These are phyloP conservation scores for Sceloporus tristichus DNA, from an alignment of 2,113 vertebrate genomes.

Conservation along the genomic window DNA sequence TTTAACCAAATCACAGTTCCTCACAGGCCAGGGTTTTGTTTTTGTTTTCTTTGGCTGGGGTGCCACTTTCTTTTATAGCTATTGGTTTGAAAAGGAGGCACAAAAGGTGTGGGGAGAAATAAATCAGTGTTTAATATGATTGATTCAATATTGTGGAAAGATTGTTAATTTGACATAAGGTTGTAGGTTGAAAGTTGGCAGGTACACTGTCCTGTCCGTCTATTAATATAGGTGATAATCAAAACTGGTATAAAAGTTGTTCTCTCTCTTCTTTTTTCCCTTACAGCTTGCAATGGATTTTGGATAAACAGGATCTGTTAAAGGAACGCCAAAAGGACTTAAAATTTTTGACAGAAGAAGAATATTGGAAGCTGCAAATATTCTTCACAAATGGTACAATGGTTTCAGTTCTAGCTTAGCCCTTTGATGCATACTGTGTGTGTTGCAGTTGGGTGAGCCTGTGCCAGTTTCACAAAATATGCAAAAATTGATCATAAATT, in stretches of 20 bases:
- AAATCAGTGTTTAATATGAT: not conserved
- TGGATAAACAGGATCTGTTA: conserved; percentile 98
- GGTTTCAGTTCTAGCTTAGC: conserved; percentile 38
- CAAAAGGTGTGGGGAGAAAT: not conserved
- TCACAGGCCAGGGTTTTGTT: not conserved
- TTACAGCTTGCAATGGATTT: conserved; percentile 96
- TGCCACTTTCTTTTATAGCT: not conserved
- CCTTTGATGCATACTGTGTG: not conserved
- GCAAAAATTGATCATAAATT: not conserved
- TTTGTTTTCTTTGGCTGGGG: not conserved
- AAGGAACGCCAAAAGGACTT: conserved; percentile 98
- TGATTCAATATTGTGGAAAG: not conserved
- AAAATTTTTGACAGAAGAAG: conserved; percentile 96
- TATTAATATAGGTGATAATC: not conserved
- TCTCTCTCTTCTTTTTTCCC: conserved; percentile 56
- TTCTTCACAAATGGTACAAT: conserved; percentile 98
- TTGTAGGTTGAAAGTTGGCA: not conserved
- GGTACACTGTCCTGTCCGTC: not conserved
- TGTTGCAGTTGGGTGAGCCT: not conserved
- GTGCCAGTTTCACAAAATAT: not conserved
- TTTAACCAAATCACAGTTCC: not conserved
- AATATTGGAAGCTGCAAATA: conserved; percentile 99
- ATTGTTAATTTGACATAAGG: not conserved
- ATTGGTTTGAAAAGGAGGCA: not conserved
- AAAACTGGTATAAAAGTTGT: conserved; percentile 44